Conservation (phyloP, 92 coral and sea anemone genomes). For the Palythoa heliodiscus region DNA sequence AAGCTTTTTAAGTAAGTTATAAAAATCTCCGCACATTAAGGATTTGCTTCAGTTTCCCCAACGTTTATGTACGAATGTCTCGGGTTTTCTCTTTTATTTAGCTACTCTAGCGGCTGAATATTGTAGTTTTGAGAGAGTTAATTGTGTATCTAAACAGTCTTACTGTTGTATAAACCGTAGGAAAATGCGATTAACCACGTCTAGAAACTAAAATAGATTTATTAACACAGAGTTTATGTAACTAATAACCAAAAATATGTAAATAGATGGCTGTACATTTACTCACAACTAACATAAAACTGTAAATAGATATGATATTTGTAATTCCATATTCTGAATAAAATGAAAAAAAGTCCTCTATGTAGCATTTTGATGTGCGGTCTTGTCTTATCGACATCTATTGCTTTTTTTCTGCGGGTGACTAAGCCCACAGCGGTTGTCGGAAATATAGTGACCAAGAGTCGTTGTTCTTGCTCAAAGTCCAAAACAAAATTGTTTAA, state of each 20-base stretch:
- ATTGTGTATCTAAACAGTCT: neutral
- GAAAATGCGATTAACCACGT: slow-evolving; percentile 19
- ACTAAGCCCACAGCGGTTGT: neutral
- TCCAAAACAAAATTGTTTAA: slow-evolving; percentile 28
- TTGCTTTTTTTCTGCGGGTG: slow-evolving; percentile 10
- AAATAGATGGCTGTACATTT: slow-evolving; percentile 41
- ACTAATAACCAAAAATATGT: slow-evolving; percentile 31
- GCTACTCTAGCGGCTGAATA: neutral
- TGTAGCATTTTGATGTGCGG: neutral
- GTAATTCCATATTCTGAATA: slow-evolving; percentile 17
- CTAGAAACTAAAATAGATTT: slow-evolving; percentile 20
- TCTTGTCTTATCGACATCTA: neutral
- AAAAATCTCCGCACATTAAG: neutral
- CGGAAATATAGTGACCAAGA: slow-evolving; percentile 1
- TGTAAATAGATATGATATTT: slow-evolving; percentile 8
- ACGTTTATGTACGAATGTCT: neutral
- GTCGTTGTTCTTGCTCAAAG: slow-evolving; percentile 15
- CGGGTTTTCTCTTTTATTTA: slow-evolving; percentile 1
- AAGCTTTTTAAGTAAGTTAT: neutral
- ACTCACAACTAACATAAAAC: slow-evolving; percentile 12
- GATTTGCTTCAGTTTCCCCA: neutral
- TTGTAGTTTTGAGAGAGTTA: neutral
- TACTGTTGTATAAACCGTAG: slow-evolving; percentile 2
- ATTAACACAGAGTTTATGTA: slow-evolving; percentile 21
- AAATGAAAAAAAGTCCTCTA: neutral